Conservation (phyloP, 2,113 vertebrate genomes). For the Butorides virescens region DNA sequence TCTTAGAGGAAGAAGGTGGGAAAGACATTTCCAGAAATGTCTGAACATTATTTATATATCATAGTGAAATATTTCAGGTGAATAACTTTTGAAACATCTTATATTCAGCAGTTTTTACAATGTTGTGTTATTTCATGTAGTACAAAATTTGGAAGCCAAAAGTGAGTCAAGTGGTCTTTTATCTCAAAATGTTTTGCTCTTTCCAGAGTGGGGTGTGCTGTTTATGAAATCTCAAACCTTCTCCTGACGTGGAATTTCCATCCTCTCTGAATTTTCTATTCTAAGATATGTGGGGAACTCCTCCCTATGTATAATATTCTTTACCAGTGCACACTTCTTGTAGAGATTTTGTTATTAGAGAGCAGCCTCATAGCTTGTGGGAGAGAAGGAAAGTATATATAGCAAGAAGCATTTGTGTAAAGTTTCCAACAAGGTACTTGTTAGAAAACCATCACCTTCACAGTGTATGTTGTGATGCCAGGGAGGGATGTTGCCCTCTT, state of each 20-base stretch:
- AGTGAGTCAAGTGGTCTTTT: neutral
- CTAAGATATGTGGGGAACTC: neutral
- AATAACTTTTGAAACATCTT: neutral
- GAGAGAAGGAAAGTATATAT: neutral
- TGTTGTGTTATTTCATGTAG: neutral
- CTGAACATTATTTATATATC: neutral
- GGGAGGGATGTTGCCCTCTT: neutral
- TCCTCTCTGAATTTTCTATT: neutral
- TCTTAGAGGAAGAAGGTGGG: neutral
- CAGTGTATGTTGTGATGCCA: neutral
- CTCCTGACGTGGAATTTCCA: neutral
- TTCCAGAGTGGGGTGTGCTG: neutral
- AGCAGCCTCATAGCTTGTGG: neutral
- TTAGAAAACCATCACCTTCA: neutral
- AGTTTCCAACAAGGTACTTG: neutral
- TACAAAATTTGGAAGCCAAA: neutral
- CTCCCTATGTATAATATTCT: neutral
- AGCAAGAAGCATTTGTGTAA: neutral
- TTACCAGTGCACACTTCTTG: neutral
- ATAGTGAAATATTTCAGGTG: neutral
- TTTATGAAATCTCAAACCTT: neutral
- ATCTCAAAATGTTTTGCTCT: neutral
- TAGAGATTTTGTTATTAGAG: neutral
- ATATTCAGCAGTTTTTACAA: neutral
- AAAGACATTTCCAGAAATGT: neutral